Evolutionary conservation across 2,888 invertebrate species (phyloP).

Genomic region (Noctua janthina): DNA sequence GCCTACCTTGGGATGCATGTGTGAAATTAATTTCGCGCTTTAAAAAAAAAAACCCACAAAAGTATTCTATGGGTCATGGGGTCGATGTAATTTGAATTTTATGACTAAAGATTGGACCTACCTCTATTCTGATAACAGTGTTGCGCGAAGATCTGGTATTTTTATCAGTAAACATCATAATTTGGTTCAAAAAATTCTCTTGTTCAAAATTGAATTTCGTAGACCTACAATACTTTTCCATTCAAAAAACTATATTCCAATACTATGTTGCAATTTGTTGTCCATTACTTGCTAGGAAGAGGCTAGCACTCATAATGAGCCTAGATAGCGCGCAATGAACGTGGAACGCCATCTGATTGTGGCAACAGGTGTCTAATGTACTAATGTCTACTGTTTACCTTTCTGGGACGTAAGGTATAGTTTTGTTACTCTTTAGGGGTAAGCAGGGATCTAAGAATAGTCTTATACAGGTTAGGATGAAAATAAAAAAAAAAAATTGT

Average conservation of each 20-base stretch:
- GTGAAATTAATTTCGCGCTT: neutral
- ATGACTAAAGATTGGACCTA: neutral
- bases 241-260: slow-evolving; percentile 32
- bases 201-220: neutral
- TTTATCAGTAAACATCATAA: slow-evolving; percentile 11
- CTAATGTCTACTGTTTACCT: slow-evolving; percentile 50
- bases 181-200: neutral
- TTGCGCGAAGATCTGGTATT: slow-evolving; percentile 19
- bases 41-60: neutral
- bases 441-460: neutral
- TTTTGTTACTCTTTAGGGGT: neutral
- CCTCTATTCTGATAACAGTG: slow-evolving; percentile 1
- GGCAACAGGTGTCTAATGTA: slow-evolving; percentile 67
- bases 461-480: neutral
- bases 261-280: slow-evolving; percentile 27
- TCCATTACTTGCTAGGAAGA: slow-evolving; percentile 55
- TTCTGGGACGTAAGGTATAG: slow-evolving; percentile 8
- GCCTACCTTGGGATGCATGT: neutral
- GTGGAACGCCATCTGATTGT: slow-evolving; percentile 56
- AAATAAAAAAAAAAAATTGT: too few species aligned
- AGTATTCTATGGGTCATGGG: neutral
- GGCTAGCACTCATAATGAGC: slow-evolving; percentile 64
- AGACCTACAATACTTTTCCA: slow-evolving; percentile 18
- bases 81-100: slow-evolving; percentile 20
- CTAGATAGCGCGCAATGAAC: slow-evolving; percentile 70